phyloP scores from a whole-genome alignment of 2,113 vertebrate genomes.

The Tympanuchus pallidicinctus region DNA sequence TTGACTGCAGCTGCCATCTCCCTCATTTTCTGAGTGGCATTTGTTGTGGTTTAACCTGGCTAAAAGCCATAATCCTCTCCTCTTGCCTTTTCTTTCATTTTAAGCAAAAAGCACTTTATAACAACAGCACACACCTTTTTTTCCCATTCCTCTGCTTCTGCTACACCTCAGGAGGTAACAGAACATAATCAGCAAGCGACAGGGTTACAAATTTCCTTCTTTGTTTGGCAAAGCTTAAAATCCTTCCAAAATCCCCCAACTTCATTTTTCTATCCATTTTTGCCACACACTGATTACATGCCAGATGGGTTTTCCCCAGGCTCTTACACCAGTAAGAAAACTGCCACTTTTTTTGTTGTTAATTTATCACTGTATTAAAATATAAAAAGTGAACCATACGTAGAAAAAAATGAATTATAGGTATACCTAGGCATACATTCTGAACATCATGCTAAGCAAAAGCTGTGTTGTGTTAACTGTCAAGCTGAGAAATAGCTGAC shows the following conservation, averaged over 20 bases:
- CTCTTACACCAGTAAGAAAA: constrained; percentile 70
- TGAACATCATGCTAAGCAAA: constrained; percentile 79
- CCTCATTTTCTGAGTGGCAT: background rate
- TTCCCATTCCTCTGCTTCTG: background rate
- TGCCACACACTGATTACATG: constrained; percentile 35
- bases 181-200: background rate
- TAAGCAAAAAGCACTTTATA: background rate
- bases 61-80: background rate
- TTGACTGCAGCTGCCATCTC: background rate
- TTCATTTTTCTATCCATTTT: constrained; percentile 46
- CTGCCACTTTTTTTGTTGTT: constrained; percentile 69
- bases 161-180: background rate
- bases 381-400: constrained; percentile 71
- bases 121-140: background rate
- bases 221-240: constrained; percentile 50
- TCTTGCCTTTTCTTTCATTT: background rate
- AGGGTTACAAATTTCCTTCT: background rate
- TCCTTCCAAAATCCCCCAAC: constrained; percentile 58
- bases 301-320: constrained; percentile 76
- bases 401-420: constrained; percentile 73
- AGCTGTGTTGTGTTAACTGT: constrained; percentile 81
- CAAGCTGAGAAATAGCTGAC: constrained; percentile 83
- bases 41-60: no score
- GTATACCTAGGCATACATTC: constrained; percentile 61
- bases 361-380: constrained; percentile 79